phyloP scores from a whole-genome alignment of 2,888 invertebrate species.

The Drosophila flavopinicola region DNA sequence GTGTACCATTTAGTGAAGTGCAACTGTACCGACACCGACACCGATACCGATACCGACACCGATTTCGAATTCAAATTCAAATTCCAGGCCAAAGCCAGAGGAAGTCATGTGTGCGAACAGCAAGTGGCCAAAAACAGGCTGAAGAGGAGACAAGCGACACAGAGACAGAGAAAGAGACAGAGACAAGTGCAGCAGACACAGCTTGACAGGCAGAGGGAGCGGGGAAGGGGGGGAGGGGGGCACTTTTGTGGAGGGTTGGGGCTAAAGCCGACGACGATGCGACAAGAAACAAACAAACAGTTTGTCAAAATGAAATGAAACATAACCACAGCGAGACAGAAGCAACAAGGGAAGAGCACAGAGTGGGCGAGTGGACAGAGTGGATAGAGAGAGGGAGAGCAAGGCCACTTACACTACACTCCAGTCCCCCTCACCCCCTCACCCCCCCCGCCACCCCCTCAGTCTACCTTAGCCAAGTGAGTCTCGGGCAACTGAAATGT shows the following conservation, averaged over 20 bases:
- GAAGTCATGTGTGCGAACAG: background rate
- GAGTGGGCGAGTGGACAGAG: background rate
- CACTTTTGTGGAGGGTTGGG: too few species aligned
- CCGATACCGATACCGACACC: too few species aligned
- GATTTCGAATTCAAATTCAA: too few species aligned
- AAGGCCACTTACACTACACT: constrained; percentile 5
- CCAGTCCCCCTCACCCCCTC: background rate
- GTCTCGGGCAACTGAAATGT: constrained; percentile 44
- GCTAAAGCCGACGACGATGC: constrained; percentile 1
- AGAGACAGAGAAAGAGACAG: background rate
- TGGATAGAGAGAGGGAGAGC: background rate
- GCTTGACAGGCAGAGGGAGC: background rate
- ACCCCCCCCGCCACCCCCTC: background rate
- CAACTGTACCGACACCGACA: background rate
- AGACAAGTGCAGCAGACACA: constrained; percentile 30
- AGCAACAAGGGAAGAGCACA: background rate
- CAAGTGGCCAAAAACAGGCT: constrained; percentile 4
- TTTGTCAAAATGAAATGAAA: constrained; percentile 49
- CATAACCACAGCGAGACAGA: constrained; percentile 21
- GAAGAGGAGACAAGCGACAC: constrained; percentile 12
- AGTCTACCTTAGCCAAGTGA: background rate
- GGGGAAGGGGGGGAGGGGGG: background rate
- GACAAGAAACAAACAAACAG: constrained; percentile 39
- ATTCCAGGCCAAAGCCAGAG: background rate
- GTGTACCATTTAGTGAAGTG: too few species aligned